Evolutionary conservation across 2,888 invertebrate species (phyloP).

Genomic region (Drosophila ochracea): DNA sequence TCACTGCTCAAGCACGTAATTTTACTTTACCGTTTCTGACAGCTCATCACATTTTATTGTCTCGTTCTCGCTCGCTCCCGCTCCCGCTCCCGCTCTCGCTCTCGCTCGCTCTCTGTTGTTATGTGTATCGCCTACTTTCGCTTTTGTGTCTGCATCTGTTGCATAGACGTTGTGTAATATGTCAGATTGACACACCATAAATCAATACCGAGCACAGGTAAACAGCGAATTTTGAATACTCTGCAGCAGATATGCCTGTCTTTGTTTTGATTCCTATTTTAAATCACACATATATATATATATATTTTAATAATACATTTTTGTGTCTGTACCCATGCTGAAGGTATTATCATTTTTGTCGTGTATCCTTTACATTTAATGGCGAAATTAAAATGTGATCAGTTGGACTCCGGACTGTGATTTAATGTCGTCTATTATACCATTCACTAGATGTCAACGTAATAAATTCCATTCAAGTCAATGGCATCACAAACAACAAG

Average conservation of each 20-base stretch:
- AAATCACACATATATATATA: not conserved
- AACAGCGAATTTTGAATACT: not conserved
- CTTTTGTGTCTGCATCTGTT: constrained; percentile 39
- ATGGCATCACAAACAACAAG: not conserved
- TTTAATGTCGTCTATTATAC: not conserved
- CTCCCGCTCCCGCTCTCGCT: not conserved
- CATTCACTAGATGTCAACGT: not conserved
- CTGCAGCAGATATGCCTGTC: not conserved
- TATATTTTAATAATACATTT: not conserved
- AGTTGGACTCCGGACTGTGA: not conserved
- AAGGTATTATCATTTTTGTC: not conserved
- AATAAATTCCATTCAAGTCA: not conserved
- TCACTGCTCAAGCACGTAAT: constrained; percentile 41
- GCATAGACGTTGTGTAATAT: constrained; percentile 60
- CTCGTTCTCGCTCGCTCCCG: not conserved
- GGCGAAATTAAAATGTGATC: not conserved
- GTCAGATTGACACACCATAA: constrained; percentile 63
- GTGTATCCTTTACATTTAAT: not conserved
- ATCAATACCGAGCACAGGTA: constrained; percentile 48
- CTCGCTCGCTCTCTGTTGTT: not conserved
- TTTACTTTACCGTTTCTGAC: constrained; percentile 54
- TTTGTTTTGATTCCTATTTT: not conserved
- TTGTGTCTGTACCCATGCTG: not conserved
- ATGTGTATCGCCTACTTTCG: not conserved
- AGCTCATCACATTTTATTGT: constrained; percentile 57